phyloP scores from a whole-genome alignment of 2,113 vertebrate genomes.

The Erinaceus europaeus region DNA sequence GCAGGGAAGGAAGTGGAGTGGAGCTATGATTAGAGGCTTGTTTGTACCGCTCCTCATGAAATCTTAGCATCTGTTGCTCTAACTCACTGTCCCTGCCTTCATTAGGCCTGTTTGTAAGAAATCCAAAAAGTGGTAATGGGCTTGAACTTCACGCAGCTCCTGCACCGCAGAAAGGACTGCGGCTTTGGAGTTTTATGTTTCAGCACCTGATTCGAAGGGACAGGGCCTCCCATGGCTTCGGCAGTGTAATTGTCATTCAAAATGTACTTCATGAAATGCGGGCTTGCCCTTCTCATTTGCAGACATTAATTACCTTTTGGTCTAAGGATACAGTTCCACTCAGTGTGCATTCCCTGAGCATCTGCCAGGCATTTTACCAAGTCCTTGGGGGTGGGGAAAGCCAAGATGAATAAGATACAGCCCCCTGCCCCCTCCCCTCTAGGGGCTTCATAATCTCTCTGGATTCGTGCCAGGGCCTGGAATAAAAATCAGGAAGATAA shows the following conservation, averaged over 20 bases:
- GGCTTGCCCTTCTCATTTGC: conserved; percentile 1
- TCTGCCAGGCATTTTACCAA: conserved; percentile 13
- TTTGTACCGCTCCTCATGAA: conserved; percentile 6
- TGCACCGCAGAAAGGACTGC: background rate
- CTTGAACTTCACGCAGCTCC: conserved; percentile 10
- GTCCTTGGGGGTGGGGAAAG: conserved; percentile 22
- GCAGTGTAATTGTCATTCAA: conserved; percentile 30
- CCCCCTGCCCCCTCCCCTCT: background rate
- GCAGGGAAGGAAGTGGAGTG: conserved; percentile 48
- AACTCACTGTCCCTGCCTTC: conserved; percentile 26
- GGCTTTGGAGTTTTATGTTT: background rate
- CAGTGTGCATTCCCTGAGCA: conserved; percentile 18
- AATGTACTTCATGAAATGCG: background rate
- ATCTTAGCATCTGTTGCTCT: conserved; percentile 39
- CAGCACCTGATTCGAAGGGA: conserved; percentile 39
- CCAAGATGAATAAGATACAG: conserved; percentile 40
- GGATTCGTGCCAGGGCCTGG: conserved; percentile 12
- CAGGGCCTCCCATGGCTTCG: background rate
- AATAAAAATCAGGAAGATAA: conserved; percentile 25
- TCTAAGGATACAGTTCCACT: background rate
- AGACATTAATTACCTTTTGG: background rate
- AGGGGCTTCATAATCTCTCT: conserved; percentile 40
- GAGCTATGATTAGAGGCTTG: conserved; percentile 50
- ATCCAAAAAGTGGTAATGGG: background rate
- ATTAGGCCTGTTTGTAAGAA: conserved; percentile 56